These are phyloP conservation scores for Potamilus streckersoni DNA, from an alignment of 1,140 invertebrate species.

Conservation along the genomic window DNA sequence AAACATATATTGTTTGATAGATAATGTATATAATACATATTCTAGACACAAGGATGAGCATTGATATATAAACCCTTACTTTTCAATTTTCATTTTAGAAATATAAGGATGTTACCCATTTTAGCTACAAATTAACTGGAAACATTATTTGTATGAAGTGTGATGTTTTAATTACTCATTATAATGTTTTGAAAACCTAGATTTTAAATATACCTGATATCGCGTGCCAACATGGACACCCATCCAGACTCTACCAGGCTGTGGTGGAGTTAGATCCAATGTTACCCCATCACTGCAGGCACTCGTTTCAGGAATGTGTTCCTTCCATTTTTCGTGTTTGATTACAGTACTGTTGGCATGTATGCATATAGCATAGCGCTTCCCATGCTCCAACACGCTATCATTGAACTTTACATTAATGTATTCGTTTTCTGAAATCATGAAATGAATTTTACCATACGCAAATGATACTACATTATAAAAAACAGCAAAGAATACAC, in stretches of 20 bases:
- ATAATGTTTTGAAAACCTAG: too few species aligned
- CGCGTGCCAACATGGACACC: constrained; percentile 4
- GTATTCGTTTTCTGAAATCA: constrained; percentile 15
- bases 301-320: constrained; percentile 21
- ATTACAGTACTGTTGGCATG: constrained; percentile 26
- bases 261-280: constrained; percentile 36
- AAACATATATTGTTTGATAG: too few species aligned
- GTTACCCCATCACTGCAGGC: constrained; percentile 43
- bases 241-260: constrained; percentile 29
- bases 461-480: too few species aligned
- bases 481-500: too few species aligned
- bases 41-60: too few species aligned
- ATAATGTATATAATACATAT: too few species aligned
- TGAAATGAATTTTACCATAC: neutral
- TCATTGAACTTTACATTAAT: constrained; percentile 5
- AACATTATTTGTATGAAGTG: too few species aligned
- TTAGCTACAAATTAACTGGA: too few species aligned
- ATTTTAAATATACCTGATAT: constrained; percentile 23
- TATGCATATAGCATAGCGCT: constrained; percentile 38
- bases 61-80: too few species aligned
- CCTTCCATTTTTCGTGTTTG: constrained; percentile 31
- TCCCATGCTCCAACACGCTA: constrained; percentile 22
- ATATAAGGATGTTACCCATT: too few species aligned
- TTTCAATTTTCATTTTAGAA: too few species aligned
- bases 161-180: too few species aligned